Conservation (phyloP, 2,113 vertebrate genomes). For the Anhinga rufa region DNA sequence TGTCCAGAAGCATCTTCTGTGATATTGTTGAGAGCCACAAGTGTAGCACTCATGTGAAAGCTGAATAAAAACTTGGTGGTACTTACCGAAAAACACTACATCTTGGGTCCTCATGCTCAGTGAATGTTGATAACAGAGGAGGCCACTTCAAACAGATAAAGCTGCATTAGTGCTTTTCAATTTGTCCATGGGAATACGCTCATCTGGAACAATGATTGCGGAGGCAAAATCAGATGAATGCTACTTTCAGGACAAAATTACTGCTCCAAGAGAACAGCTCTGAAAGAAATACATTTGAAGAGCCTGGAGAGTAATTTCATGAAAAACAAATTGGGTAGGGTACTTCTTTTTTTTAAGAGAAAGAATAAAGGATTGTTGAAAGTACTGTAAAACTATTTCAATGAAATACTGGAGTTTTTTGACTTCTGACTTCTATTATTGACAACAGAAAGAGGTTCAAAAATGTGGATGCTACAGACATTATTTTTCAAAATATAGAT, state of each 20-base stretch:
- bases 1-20: neutral
- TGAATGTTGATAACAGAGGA: slow-evolving; percentile 22
- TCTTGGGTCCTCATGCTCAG: neutral
- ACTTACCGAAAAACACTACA: neutral
- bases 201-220: slow-evolving; percentile 39
- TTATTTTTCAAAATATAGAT: neutral
- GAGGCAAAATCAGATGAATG: slow-evolving; percentile 61
- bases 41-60: neutral
- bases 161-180: slow-evolving; percentile 62
- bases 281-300: slow-evolving; percentile 54
- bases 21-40: neutral
- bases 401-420: neutral
- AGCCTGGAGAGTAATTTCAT: slow-evolving; percentile 49
- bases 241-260: slow-evolving; percentile 64
- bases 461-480: neutral
- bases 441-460: neutral
- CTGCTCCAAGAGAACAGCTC: slow-evolving; percentile 37
- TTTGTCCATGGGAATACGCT: slow-evolving; percentile 46
- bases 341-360: neutral
- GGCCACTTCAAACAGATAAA: slow-evolving; percentile 59
- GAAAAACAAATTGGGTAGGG: slow-evolving; percentile 11
- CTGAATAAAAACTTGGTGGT: slow-evolving; percentile 15
- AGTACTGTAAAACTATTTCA: neutral
- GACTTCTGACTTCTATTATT: neutral
- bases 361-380: neutral